Conservation (phyloP, 1,140 invertebrate species). For the Bombus superbus region DNA sequence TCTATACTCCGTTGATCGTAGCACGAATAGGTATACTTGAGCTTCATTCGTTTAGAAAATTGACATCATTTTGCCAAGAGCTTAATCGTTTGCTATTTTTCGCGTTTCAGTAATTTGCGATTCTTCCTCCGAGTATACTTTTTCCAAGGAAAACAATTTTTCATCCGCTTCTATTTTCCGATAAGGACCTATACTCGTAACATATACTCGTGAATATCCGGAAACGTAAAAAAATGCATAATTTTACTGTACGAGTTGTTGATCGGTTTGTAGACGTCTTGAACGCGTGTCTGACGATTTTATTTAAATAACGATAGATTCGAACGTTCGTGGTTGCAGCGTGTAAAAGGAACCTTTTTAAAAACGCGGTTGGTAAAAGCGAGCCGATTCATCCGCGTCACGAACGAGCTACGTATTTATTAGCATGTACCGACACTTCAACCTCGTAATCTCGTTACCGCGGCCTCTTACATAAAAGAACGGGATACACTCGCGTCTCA, state of each 20-base stretch:
- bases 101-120: background rate
- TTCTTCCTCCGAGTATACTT: background rate
- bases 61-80: background rate
- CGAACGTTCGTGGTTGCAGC: background rate
- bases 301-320: no score
- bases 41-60: background rate
- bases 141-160: background rate
- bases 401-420: constrained; percentile 35
- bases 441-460: constrained; percentile 54
- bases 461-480: constrained; percentile 48
- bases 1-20: accelerated
- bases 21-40: background rate
- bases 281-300: no score
- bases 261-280: no score
- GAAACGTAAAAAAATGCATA: no score
- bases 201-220: no score
- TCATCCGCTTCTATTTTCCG: no score
- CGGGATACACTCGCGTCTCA: constrained; percentile 33
- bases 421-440: constrained; percentile 50
- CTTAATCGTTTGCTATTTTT: background rate
- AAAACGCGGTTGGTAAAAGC: background rate
- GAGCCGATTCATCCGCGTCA: constrained; percentile 7
- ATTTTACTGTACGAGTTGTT: no score
- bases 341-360: background rate
- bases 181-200: no score